A percentile compares a stretch with the other conserved stretches of the same genome.
Conservation (phyloP, 2,797 vertebrate species). For the Protosalanx chinensis region DNA sequence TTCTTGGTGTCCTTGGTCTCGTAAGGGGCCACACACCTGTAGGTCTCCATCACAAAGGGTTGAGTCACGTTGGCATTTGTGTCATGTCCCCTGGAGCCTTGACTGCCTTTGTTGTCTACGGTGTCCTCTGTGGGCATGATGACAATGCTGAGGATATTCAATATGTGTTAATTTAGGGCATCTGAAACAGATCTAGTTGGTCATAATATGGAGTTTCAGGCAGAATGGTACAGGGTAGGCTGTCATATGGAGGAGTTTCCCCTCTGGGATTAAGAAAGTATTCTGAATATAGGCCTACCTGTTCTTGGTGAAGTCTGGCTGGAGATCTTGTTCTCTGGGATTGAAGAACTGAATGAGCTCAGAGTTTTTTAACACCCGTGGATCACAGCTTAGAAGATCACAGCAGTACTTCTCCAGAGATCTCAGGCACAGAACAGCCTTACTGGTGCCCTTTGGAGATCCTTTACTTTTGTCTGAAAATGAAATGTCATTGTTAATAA, state of each 20-base stretch:
- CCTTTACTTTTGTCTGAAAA: background rate
- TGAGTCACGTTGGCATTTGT: conserved; percentile 61
- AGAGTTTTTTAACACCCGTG: conserved; percentile 59
- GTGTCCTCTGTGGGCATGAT: conserved; percentile 77
- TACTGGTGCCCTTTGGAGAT: conserved; percentile 44
- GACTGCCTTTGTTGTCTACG: background rate
- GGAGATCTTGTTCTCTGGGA: conserved; percentile 78
- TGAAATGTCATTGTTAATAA: background rate
- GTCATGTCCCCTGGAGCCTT: background rate
- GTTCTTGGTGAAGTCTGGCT: conserved; percentile 74
- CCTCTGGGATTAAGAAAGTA: too few species aligned
- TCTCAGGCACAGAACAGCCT: conserved; percentile 68
- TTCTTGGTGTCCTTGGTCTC: conserved; percentile 84
- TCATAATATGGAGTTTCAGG: background rate
- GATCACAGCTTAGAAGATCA: conserved; percentile 67
- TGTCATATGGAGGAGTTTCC: background rate
- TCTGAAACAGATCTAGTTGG: background rate
- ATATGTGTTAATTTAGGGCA: background rate
- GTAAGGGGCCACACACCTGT: conserved; percentile 78
- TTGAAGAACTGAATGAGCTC: conserved; percentile 77
- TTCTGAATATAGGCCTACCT: conserved; percentile 63
- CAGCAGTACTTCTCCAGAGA: conserved; percentile 77
- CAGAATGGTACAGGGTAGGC: background rate
- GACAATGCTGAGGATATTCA: conserved; percentile 70
- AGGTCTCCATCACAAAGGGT: conserved; percentile 76